Evolutionary conservation across 1,140 invertebrate genomes (phyloP).

Genomic region (Notospermus geniculatus): DNA sequence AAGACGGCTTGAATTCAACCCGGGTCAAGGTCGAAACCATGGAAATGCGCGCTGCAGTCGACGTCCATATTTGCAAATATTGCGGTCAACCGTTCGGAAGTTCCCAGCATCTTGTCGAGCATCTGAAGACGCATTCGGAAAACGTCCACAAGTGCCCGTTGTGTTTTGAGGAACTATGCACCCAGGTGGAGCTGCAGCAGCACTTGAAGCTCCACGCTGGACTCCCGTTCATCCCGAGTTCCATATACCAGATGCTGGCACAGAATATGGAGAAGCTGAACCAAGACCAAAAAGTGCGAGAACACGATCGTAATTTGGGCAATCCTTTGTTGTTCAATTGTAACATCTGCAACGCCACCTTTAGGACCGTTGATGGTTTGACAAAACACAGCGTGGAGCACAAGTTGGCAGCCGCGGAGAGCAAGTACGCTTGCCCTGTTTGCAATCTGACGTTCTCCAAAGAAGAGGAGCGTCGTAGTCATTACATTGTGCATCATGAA

Average conservation of each 20-base stretch:
- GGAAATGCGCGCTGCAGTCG: too few relatives aligned
- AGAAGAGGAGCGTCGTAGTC: too few relatives aligned
- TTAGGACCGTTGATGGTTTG: conserved; percentile 8
- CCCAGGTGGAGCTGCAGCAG: not conserved
- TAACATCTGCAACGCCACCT: conserved; percentile 52
- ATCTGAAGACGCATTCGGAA: not conserved
- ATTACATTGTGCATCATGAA: conserved; percentile 30
- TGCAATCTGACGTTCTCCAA: too few relatives aligned
- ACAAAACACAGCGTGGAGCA: conserved; percentile 41
- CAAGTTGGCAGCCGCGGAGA: conserved; percentile 23
- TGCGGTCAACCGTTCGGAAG: too few relatives aligned
- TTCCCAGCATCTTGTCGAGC: too few relatives aligned
- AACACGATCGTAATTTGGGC: not conserved
- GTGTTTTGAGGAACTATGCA: conserved; percentile 1
- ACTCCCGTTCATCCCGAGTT: too few relatives aligned
- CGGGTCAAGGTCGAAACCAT: too few relatives aligned
- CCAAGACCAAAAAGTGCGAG: not conserved
- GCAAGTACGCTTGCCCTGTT: too few relatives aligned
- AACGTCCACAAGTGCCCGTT: conserved; percentile 1
- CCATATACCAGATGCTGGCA: not conserved
- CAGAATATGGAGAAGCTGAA: not conserved
- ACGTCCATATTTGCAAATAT: too few relatives aligned
- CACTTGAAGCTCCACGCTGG: conserved; percentile 10
- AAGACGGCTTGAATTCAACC: too few relatives aligned
- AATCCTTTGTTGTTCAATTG: conserved; percentile 32